These are phyloP conservation scores for Anas platyrhynchos DNA, from an alignment of 2,113 vertebrate genomes.

Conservation along the genomic window DNA sequence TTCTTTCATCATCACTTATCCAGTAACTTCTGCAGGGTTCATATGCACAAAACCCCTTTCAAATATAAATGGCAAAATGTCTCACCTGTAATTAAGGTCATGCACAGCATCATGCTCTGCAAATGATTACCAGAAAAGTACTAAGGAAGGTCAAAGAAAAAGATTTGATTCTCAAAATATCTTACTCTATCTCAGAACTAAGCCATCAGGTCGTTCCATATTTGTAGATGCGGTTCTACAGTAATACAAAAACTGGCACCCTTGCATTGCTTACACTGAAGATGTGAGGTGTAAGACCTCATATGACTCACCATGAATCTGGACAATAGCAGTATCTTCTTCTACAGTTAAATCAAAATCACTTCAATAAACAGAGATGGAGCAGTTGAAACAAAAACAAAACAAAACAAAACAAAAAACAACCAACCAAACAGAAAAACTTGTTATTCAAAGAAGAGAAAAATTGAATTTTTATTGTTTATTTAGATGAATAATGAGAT, in stretches of 20 bases:
- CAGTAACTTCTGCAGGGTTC: not conserved
- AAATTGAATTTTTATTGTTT: not conserved
- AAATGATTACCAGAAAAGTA: slow-evolving; percentile 18
- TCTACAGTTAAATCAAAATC: not conserved
- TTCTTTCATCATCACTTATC: not conserved
- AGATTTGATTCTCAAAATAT: slow-evolving; percentile 11
- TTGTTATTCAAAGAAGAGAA: not conserved
- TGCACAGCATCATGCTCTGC: not conserved
- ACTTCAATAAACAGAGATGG: not conserved
- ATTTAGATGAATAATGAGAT: not conserved
- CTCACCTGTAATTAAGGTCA: slow-evolving; percentile 13
- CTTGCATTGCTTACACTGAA: not conserved
- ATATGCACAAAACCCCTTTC: not conserved
- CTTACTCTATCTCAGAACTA: not conserved
- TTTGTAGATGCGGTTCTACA: not conserved
- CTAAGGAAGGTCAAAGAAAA: not conserved
- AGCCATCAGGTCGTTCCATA: not conserved
- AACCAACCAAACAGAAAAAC: no score
- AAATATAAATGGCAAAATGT: not conserved
- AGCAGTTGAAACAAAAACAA: not conserved
- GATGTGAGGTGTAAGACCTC: not conserved
- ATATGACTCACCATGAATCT: not conserved
- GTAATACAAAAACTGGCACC: not conserved
- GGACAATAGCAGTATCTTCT: not conserved
- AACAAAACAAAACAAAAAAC: no score